A percentile compares a stretch with the other conserved stretches of the same genome.
Conservation (phyloP, 2,888 invertebrate genomes). For the Thecophora atra region DNA sequence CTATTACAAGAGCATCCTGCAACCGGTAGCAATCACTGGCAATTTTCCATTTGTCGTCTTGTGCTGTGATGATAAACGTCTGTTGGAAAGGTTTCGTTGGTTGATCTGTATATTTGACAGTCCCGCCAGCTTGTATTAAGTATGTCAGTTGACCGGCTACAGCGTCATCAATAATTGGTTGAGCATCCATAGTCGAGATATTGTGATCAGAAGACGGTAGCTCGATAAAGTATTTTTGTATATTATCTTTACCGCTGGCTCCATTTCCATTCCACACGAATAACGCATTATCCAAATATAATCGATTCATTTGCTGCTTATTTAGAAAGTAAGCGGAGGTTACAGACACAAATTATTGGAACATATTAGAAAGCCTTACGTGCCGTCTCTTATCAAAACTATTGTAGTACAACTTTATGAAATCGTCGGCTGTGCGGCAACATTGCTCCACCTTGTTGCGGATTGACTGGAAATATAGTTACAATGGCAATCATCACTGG, state of each 20-base stretch:
- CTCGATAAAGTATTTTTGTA: conserved; percentile 86
- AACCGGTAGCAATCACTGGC: conserved; percentile 88
- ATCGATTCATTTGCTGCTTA: conserved; percentile 76
- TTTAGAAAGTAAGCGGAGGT: background rate
- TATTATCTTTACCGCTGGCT: conserved; percentile 79
- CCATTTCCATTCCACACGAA: conserved; percentile 95
- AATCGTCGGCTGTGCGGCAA: conserved; percentile 86
- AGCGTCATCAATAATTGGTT: conserved; percentile 81
- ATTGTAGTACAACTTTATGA: conserved; percentile 89
- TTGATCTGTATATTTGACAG: conserved; percentile 76
- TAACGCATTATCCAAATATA: conserved; percentile 86
- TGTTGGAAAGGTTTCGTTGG: conserved; percentile 79
- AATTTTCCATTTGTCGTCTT: conserved; percentile 93
- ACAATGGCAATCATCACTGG: background rate
- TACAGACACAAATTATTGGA: background rate
- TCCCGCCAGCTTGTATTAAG: conserved; percentile 84
- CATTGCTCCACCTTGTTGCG: conserved; percentile 80
- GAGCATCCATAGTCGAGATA: conserved; percentile 84
- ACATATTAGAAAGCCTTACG: conserved; percentile 65
- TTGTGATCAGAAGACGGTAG: conserved; percentile 83
- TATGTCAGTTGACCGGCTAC: conserved; percentile 83
- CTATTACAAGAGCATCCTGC: conserved; percentile 68
- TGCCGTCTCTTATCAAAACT: conserved; percentile 87
- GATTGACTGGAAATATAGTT: conserved; percentile 67
- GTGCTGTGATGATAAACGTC: conserved; percentile 86